phyloP scores from a whole-genome alignment of 2,888 invertebrate species.

The Hemicrepidius hirtus region DNA sequence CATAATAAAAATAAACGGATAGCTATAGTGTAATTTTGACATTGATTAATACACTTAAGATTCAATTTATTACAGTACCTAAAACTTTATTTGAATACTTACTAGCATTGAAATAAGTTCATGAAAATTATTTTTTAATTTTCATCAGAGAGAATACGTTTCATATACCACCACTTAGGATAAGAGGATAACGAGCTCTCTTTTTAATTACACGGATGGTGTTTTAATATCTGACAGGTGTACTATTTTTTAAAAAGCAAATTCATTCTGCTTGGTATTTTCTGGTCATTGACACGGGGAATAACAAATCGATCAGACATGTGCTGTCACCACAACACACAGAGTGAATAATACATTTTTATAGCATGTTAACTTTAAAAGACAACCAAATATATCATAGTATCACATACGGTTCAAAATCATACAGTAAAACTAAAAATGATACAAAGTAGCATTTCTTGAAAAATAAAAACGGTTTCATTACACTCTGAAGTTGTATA shows the following conservation, averaged over 20 bases:
- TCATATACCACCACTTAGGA: too few relatives aligned
- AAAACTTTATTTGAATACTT: too few relatives aligned
- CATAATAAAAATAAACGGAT: too few relatives aligned
- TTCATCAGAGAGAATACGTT: too few relatives aligned
- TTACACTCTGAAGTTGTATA: not conserved
- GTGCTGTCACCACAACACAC: slow-evolving; percentile 3
- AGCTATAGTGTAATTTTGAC: too few relatives aligned
- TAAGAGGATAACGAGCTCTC: too few relatives aligned
- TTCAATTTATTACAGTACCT: too few relatives aligned
- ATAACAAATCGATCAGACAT: slow-evolving; percentile 20
- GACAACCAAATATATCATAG: not conserved
- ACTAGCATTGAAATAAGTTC: too few relatives aligned
- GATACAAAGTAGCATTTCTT: not conserved
- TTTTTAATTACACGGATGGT: not conserved
- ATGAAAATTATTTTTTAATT: too few relatives aligned
- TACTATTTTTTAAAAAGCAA: not conserved
- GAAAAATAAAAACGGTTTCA: slow-evolving; percentile 3
- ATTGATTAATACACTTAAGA: too few relatives aligned
- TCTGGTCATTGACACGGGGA: slow-evolving; percentile 13
- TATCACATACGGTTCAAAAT: not conserved
- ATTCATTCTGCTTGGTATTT: not conserved
- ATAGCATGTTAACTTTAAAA: not conserved
- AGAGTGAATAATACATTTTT: slow-evolving; percentile 9
- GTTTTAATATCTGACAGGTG: not conserved
- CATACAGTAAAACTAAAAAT: not conserved